phyloP scores from a whole-genome alignment of 2,797 vertebrate genomes.

The Fundulus diaphanus region DNA sequence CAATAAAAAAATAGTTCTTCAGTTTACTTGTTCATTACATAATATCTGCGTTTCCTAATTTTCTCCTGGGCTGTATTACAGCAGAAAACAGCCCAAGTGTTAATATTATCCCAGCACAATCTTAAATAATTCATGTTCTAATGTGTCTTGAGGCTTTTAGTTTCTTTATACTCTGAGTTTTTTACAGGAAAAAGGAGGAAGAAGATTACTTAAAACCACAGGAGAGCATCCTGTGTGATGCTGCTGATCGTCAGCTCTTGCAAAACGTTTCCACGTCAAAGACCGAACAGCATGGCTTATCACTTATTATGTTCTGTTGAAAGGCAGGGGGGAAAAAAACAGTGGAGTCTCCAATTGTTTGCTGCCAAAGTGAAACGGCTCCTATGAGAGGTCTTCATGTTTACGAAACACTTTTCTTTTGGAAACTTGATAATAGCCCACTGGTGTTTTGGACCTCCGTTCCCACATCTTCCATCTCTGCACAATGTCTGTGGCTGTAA shows the following conservation, averaged over 20 bases:
- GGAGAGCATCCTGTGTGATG: slow-evolving; percentile 37
- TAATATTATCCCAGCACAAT: not conserved
- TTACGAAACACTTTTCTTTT: slow-evolving; percentile 30
- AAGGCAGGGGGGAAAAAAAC: not conserved
- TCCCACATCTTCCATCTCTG: slow-evolving; percentile 23
- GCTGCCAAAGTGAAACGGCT: slow-evolving; percentile 19
- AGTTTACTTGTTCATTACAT: not conserved
- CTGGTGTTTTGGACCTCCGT: not conserved
- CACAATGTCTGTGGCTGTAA: slow-evolving; percentile 60
- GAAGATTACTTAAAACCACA: slow-evolving; percentile 51
- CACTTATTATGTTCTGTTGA: not conserved
- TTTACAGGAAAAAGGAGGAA: slow-evolving; percentile 48
- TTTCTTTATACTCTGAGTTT: slow-evolving; percentile 28
- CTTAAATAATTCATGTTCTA: not conserved
- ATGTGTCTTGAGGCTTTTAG: not conserved
- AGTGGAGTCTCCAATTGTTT: not conserved
- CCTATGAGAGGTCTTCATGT: slow-evolving; percentile 35
- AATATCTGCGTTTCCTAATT: not conserved
- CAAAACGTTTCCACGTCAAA: slow-evolving; percentile 14
- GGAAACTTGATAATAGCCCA: not conserved
- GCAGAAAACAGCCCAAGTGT: not conserved
- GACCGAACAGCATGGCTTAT: slow-evolving; percentile 4
- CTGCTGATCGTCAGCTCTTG: not conserved
- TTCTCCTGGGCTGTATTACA: not conserved
- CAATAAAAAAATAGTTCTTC: not conserved